These are phyloP conservation scores for Euplagia quadripunctaria DNA, from an alignment of 2,888 invertebrate genomes.

Conservation along the genomic window DNA sequence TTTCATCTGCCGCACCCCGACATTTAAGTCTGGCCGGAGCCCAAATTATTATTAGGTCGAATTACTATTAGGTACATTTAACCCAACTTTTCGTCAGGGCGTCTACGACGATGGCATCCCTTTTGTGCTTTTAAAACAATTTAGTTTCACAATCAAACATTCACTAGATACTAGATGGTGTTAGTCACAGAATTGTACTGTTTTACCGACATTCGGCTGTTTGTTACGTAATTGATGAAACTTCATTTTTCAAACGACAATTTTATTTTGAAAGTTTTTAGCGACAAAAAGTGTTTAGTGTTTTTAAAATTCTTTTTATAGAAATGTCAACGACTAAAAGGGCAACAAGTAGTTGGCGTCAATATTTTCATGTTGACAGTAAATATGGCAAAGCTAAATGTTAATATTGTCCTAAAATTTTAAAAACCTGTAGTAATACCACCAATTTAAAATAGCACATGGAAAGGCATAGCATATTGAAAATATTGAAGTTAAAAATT, in stretches of 20 bases:
- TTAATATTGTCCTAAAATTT: slow-evolving; percentile 19
- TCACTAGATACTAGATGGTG: too few relatives aligned
- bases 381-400: too few relatives aligned
- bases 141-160: too few relatives aligned
- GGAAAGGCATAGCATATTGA: too few relatives aligned
- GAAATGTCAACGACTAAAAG: background rate
- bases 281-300: background rate
- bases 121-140: too few relatives aligned
- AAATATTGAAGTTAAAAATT: too few relatives aligned
- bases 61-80: too few relatives aligned
- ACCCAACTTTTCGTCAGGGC: too few relatives aligned
- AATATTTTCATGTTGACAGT: slow-evolving; percentile 14
- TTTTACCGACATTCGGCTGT: slow-evolving; percentile 2
- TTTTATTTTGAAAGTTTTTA: background rate
- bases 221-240: background rate
- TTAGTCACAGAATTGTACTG: background rate
- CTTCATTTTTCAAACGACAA: slow-evolving; percentile 3
- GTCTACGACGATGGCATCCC: too few relatives aligned
- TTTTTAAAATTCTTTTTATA: background rate
- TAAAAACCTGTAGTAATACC: slow-evolving; percentile 39
- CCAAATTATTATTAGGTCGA: too few relatives aligned
- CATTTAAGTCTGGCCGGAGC: too few relatives aligned
- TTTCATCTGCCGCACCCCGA: too few relatives aligned
- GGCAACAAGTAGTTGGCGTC: slow-evolving; percentile 14
- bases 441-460: slow-evolving; percentile 24